A percentile compares a stretch with the other conserved stretches of the same genome.
Evolutionary conservation across 2,888 invertebrate species (phyloP).

Genomic region (Yponomeuta evonymella): DNA sequence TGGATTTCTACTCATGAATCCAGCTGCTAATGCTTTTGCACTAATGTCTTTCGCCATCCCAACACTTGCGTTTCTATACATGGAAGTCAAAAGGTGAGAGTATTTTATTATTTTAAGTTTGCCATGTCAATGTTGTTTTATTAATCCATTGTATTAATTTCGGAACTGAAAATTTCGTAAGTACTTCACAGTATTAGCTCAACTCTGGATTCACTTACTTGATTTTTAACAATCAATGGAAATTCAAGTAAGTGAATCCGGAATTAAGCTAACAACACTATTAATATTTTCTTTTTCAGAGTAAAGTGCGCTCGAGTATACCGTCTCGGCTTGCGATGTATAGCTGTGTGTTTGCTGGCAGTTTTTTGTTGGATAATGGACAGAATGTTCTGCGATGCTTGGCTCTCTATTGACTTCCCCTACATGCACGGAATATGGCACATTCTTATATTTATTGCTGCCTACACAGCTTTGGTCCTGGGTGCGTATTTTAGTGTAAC

Average conservation of each 20-base stretch:
- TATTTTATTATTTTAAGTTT: neutral
- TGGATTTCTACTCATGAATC: slow-evolving; percentile 82
- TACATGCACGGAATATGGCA: slow-evolving; percentile 92
- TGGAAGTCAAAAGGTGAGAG: slow-evolving; percentile 80
- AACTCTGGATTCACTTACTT: no score
- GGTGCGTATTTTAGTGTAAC: slow-evolving; percentile 87
- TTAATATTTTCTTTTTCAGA: slow-evolving; percentile 43
- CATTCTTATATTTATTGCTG: slow-evolving; percentile 85
- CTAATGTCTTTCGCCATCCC: slow-evolving; percentile 85
- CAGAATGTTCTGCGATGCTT: slow-evolving; percentile 85
- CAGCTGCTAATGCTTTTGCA: slow-evolving; percentile 88
- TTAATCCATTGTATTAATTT: neutral
- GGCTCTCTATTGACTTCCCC: slow-evolving; percentile 86
- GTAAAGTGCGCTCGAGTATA: slow-evolving; percentile 80
- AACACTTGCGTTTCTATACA: slow-evolving; percentile 79
- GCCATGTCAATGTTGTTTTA: neutral
- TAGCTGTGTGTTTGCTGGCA: slow-evolving; percentile 81
- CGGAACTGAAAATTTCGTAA: no score
- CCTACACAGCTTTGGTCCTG: slow-evolving; percentile 85
- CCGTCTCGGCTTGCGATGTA: slow-evolving; percentile 82
- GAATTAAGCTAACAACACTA: no score
- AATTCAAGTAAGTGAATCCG: no score
- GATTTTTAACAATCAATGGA: no score
- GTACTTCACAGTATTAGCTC: no score
- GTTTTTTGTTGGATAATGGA: slow-evolving; percentile 87